Conservation (phyloP, 1,140 invertebrate species). For the Homalodisca vitripennis region DNA sequence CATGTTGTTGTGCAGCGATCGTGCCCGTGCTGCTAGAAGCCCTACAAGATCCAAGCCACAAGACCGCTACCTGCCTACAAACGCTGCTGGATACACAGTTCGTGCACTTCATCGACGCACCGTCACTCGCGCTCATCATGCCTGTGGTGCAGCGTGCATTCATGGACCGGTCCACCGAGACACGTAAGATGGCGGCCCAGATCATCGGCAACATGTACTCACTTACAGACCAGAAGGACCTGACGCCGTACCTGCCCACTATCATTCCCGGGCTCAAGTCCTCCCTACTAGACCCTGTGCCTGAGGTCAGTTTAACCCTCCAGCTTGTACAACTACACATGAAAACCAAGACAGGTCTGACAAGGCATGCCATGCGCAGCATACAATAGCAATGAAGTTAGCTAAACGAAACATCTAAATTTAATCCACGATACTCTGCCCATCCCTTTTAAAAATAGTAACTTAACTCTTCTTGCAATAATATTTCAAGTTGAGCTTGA, state of each 20-base stretch:
- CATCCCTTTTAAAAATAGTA: no score
- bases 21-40: conserved; percentile 90
- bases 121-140: conserved; percentile 85
- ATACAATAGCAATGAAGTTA: no score
- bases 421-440: no score
- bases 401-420: no score
- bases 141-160: conserved; percentile 97
- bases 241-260: conserved; percentile 93
- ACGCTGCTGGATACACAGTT: conserved; percentile 96
- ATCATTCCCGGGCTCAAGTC: conserved; percentile 97
- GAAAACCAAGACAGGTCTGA: no score
- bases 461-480: no score
- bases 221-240: conserved; percentile 97
- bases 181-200: conserved; percentile 96
- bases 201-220: conserved; percentile 99
- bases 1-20: conserved; percentile 64
- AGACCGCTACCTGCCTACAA: conserved; percentile 89
- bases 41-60: conserved; percentile 77
- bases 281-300: conserved; percentile 95
- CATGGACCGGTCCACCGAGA: conserved; percentile 95
- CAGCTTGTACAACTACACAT: no score
- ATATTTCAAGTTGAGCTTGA: no score
- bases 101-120: conserved; percentile 99
- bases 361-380: no score
- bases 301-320: conserved; percentile 65